Percentiles rank a stretch among this genome's conserved stretches.
Evolutionary conservation across 2,113 vertebrate genomes (phyloP).

Genomic region (Cebidichthys violaceus): DNA sequence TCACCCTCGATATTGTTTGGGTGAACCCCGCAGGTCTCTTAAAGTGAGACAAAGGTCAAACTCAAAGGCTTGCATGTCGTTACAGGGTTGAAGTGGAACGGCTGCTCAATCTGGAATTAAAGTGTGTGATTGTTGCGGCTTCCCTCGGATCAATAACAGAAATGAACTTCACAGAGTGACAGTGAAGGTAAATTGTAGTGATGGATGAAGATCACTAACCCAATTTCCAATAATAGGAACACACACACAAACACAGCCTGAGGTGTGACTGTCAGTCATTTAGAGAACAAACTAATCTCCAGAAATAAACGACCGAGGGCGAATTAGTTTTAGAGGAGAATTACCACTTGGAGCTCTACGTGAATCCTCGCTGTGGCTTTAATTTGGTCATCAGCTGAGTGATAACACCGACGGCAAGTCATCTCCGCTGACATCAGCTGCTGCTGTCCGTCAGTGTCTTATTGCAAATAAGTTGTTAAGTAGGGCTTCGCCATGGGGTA

Average conservation of each 20-base stretch:
- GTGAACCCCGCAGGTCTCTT: not conserved
- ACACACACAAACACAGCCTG: slow-evolving; percentile 23
- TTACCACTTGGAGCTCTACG: not conserved
- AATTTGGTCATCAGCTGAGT: slow-evolving; percentile 30
- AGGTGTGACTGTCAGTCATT: slow-evolving; percentile 40
- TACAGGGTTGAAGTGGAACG: not conserved
- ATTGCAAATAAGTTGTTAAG: too few species aligned
- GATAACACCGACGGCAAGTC: not conserved
- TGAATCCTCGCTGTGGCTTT: not conserved
- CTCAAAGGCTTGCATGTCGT: not conserved
- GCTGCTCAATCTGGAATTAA: not conserved
- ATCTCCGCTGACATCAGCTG: too few species aligned
- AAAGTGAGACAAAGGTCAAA: slow-evolving; percentile 6
- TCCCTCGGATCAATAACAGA: slow-evolving; percentile 30
- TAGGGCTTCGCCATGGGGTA: too few species aligned
- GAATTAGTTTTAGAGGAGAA: slow-evolving; percentile 47
- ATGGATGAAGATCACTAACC: slow-evolving; percentile 44
- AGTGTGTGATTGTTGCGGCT: slow-evolving; percentile 24
- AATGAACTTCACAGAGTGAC: slow-evolving; percentile 36
- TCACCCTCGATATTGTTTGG: not conserved
- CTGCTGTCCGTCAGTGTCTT: too few species aligned
- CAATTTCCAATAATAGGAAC: slow-evolving; percentile 31
- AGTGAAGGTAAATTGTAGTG: slow-evolving; percentile 46
- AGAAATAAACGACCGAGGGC: slow-evolving; percentile 21
- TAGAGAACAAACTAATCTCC: slow-evolving; percentile 47